These are phyloP conservation scores for Agelaius phoeniceus DNA, from an alignment of 2,113 vertebrate species.

Conservation along the genomic window DNA sequence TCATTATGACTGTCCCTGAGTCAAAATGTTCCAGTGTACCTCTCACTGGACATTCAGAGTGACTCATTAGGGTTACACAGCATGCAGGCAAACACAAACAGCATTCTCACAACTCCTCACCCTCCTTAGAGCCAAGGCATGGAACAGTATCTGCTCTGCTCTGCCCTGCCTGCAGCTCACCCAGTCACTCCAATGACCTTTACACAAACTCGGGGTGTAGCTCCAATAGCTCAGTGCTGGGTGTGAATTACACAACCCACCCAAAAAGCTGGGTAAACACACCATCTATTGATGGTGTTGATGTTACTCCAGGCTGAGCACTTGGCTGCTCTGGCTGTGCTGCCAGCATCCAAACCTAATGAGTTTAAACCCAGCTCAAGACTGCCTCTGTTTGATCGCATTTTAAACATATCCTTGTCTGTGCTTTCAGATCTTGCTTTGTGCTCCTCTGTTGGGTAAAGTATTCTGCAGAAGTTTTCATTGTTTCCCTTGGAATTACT, in stretches of 20 bases:
- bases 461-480: neutral
- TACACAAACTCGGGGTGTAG: neutral
- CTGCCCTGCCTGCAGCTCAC: neutral
- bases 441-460: neutral
- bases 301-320: neutral
- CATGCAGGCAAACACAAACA: neutral
- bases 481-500: neutral
- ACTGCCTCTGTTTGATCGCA: neutral
- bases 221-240: neutral
- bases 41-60: neutral
- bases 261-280: neutral
- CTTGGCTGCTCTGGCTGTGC: neutral
- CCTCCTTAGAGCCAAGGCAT: neutral
- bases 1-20: neutral
- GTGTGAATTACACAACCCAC: neutral
- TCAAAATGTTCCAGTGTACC: neutral
- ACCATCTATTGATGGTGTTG: neutral
- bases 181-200: neutral
- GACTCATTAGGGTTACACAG: neutral
- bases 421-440: neutral
- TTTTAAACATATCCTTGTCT: neutral
- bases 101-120: neutral
- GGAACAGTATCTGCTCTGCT: neutral
- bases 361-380: neutral
- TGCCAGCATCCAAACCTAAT: neutral